Conservation (phyloP, 2,113 vertebrate species). For the Lasiurus borealis region DNA sequence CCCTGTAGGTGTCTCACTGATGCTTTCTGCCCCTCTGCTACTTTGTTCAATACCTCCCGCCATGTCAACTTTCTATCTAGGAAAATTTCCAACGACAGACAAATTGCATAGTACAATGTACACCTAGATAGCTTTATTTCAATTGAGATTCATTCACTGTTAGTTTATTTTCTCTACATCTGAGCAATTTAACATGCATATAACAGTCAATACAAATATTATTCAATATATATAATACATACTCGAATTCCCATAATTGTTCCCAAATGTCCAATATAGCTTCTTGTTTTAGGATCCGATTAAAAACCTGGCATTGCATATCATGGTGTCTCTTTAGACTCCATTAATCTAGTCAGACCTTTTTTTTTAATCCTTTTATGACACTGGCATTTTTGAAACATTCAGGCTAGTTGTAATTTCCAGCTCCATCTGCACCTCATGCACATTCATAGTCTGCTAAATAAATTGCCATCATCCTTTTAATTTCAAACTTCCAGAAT, state of each 20-base stretch:
- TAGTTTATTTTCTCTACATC: neutral
- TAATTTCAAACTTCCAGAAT: neutral
- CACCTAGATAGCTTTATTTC: neutral
- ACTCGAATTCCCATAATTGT: neutral
- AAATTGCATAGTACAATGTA: neutral
- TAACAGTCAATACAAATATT: neutral
- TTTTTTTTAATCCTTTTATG: neutral
- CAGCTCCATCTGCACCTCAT: neutral
- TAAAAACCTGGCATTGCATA: neutral
- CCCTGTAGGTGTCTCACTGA: neutral
- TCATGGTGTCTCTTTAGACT: neutral
- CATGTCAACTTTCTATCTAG: neutral
- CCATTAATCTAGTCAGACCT: neutral
- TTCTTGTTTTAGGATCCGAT: neutral
- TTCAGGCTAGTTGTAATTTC: neutral
- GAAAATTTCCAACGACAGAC: constrained; percentile 4
- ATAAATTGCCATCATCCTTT: neutral
- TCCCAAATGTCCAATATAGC: neutral
- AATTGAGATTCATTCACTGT: neutral
- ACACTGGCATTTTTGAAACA: neutral
- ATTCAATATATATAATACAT: neutral
- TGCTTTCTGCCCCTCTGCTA: neutral
- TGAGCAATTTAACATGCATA: neutral
- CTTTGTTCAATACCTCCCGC: neutral
- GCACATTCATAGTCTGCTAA: neutral